These are phyloP conservation scores for Schizopygopsis malacanthus DNA, from an alignment of 2,797 vertebrate species.

Conservation along the genomic window DNA sequence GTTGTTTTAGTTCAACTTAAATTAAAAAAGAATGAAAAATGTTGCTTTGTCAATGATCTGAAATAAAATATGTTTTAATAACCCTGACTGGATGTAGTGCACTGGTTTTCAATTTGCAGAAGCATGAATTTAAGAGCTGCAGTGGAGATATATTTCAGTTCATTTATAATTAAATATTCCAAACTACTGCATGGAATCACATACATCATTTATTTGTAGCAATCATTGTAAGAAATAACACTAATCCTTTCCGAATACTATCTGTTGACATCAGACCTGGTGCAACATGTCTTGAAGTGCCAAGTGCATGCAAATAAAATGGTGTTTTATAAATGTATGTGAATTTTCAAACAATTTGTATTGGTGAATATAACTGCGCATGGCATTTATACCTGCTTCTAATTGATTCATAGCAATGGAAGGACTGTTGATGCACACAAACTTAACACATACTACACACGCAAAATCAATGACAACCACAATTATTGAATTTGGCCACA, in stretches of 20 bases:
- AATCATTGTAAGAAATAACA: not conserved
- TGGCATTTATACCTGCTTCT: not conserved
- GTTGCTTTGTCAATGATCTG: not conserved
- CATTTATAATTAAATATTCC: not conserved
- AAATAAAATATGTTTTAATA: not conserved
- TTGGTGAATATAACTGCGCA: not conserved
- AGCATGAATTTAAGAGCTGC: not conserved
- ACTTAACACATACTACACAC: conserved; percentile 29
- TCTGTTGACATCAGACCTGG: not conserved
- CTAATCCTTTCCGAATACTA: not conserved
- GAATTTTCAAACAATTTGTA: not conserved
- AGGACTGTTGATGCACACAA: conserved; percentile 13
- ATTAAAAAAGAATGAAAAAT: not conserved
- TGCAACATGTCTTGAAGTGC: not conserved
- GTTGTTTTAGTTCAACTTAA: not conserved
- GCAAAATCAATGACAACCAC: conserved; percentile 28
- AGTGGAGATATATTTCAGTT: not conserved
- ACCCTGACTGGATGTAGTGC: not conserved
- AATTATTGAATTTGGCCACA: conserved; percentile 41
- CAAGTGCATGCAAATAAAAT: not conserved
- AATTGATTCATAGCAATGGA: not conserved
- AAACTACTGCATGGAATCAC: not conserved
- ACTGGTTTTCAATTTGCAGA: not conserved
- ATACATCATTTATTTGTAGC: not conserved
- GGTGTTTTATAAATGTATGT: not conserved